Conservation (phyloP, 2,797 vertebrate species). For the Eptatretus atami region DNA sequence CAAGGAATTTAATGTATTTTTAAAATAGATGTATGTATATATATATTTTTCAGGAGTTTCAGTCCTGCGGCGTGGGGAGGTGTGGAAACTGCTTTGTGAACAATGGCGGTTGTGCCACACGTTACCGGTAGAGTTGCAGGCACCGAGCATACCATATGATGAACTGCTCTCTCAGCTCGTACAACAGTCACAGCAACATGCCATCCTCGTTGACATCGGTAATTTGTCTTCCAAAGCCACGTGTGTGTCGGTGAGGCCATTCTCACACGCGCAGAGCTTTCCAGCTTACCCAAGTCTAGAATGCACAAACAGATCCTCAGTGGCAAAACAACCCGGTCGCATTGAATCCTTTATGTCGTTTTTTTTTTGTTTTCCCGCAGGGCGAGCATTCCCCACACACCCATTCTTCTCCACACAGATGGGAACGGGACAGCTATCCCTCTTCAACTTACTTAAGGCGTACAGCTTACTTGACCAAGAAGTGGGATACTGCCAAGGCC, state of each 20-base stretch:
- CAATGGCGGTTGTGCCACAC: conserved; percentile 51
- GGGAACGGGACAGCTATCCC: conserved; percentile 63
- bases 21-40: too few relatives aligned
- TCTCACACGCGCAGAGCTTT: background rate
- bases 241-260: background rate
- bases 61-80: conserved; percentile 54
- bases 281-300: background rate
- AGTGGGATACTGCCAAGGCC: conserved; percentile 86
- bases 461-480: conserved; percentile 83
- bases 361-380: conserved; percentile 16
- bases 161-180: conserved; percentile 81
- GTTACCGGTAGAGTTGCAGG: conserved; percentile 39
- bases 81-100: conserved; percentile 64
- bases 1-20: too few relatives aligned
- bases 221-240: conserved; percentile 8
- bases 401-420: conserved; percentile 75
- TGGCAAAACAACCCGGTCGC: too few relatives aligned
- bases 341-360: background rate
- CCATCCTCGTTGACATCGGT: conserved; percentile 87
- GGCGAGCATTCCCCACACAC: conserved; percentile 78
- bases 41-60: conserved; percentile 28
- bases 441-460: conserved; percentile 81
- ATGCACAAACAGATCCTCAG: background rate
- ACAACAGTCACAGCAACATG: conserved; percentile 33
- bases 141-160: conserved; percentile 37